Evolutionary conservation across 2,113 vertebrate species (phyloP).

Genomic region (Bombycilla garrulus): DNA sequence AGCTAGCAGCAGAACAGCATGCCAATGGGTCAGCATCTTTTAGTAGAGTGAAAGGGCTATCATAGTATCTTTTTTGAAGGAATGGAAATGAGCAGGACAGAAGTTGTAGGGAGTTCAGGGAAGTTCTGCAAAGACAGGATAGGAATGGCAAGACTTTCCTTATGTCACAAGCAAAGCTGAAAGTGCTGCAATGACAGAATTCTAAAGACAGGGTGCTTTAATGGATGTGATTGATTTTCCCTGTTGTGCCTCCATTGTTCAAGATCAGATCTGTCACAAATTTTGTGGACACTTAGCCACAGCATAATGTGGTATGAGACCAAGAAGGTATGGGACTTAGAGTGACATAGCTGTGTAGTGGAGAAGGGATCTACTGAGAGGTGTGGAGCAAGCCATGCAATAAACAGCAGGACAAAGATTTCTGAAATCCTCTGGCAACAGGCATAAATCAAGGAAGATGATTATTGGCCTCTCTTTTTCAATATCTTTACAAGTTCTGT

Average conservation of each 20-base stretch:
- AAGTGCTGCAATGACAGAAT: background rate
- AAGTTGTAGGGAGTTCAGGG: background rate
- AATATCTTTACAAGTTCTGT: background rate
- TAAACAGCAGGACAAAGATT: background rate
- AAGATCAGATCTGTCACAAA: background rate
- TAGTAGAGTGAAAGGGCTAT: background rate
- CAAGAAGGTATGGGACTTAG: background rate
- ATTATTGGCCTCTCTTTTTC: background rate
- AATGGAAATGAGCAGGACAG: background rate
- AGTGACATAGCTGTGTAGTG: background rate
- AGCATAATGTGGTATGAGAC: background rate
- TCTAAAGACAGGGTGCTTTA: background rate
- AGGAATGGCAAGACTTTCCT: background rate
- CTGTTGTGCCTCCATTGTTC: background rate
- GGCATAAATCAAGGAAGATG: accelerated
- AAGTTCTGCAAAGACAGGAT: background rate
- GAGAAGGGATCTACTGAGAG: background rate
- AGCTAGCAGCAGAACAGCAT: background rate
- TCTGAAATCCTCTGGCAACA: background rate
- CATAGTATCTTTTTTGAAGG: background rate
- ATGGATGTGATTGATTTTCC: background rate
- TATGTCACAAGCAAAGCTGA: background rate
- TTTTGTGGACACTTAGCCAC: background rate
- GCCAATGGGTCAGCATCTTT: background rate
- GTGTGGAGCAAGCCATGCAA: background rate